phyloP scores from a whole-genome alignment of 2,113 vertebrate species.

The Galeopterus variegatus region DNA sequence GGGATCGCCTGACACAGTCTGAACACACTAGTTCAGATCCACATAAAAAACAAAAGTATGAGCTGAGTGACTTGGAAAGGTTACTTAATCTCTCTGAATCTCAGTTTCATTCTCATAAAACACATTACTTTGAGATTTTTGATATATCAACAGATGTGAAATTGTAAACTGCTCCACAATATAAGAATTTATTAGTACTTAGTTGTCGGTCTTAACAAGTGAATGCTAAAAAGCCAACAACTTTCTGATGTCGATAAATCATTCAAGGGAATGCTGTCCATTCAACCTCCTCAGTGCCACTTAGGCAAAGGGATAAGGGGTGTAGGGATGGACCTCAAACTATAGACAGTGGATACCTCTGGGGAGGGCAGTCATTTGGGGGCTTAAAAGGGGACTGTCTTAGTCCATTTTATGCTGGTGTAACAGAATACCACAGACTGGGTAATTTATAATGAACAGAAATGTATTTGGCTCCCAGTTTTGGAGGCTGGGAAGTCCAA shows the following conservation, averaged over 20 bases:
- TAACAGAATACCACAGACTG: too few relatives aligned
- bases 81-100: conserved; percentile 13
- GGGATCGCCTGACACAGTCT: neutral
- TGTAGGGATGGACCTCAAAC: neutral
- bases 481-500: too few relatives aligned
- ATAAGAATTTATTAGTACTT: conserved; percentile 29
- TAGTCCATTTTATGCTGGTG: too few relatives aligned
- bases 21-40: conserved; percentile 11
- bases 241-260: neutral
- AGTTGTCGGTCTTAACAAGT: neutral
- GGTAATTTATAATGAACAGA: too few relatives aligned
- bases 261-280: neutral
- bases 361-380: neutral
- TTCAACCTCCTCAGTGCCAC: neutral
- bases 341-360: neutral
- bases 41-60: neutral
- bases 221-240: conserved; percentile 20
- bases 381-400: neutral
- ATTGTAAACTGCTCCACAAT: conserved; percentile 1
- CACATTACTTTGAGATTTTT: conserved; percentile 37
- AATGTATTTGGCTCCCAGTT: too few relatives aligned
- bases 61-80: neutral
- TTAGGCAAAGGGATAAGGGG: neutral
- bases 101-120: conserved; percentile 32
- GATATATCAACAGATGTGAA: conserved; percentile 41